phyloP scores from a whole-genome alignment of 2,113 vertebrate genomes.

The Indri indri region DNA sequence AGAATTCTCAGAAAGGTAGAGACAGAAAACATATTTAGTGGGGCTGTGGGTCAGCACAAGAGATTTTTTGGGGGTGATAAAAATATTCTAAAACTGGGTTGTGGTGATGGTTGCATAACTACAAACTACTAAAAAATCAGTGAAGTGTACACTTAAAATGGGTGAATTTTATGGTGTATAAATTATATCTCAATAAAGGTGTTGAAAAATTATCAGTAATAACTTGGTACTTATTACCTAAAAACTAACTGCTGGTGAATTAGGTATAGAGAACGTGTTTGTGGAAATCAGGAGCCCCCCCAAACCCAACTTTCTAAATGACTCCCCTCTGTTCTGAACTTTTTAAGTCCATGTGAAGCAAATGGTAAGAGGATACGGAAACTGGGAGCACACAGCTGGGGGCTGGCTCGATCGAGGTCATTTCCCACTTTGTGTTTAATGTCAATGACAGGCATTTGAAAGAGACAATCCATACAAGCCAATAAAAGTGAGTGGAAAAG shows the following conservation, averaged over 20 bases:
- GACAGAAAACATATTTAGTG: slow-evolving; percentile 4
- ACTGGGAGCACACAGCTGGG: slow-evolving; percentile 79
- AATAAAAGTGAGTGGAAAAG: slow-evolving; percentile 83
- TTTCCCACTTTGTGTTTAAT: slow-evolving; percentile 86
- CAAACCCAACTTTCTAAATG: slow-evolving; percentile 64
- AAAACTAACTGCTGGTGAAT: slow-evolving; percentile 63
- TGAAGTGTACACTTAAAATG: not conserved
- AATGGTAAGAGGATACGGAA: slow-evolving; percentile 79
- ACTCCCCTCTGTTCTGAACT: slow-evolving; percentile 65
- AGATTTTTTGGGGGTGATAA: not conserved
- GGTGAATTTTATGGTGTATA: slow-evolving; percentile 8
- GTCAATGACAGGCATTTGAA: slow-evolving; percentile 87
- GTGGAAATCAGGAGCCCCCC: slow-evolving; percentile 52
- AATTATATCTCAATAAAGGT: slow-evolving; percentile 38
- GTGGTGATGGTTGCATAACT: slow-evolving; percentile 20
- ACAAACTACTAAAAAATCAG: slow-evolving; percentile 37
- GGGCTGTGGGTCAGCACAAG: not conserved
- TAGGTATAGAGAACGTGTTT: slow-evolving; percentile 51
- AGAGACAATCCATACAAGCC: slow-evolving; percentile 85
- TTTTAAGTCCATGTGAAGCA: slow-evolving; percentile 78
- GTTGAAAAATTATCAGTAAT: slow-evolving; percentile 58
- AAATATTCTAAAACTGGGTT: slow-evolving; percentile 27
- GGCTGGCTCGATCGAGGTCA: slow-evolving; percentile 83
- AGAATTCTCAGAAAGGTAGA: slow-evolving; percentile 50
- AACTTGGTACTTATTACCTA: slow-evolving; percentile 35